Evolutionary conservation across 2,113 vertebrate species (phyloP), one percentile per base, ranked within the genome.

Genomic region (Pandion haliaetus): DNA sequence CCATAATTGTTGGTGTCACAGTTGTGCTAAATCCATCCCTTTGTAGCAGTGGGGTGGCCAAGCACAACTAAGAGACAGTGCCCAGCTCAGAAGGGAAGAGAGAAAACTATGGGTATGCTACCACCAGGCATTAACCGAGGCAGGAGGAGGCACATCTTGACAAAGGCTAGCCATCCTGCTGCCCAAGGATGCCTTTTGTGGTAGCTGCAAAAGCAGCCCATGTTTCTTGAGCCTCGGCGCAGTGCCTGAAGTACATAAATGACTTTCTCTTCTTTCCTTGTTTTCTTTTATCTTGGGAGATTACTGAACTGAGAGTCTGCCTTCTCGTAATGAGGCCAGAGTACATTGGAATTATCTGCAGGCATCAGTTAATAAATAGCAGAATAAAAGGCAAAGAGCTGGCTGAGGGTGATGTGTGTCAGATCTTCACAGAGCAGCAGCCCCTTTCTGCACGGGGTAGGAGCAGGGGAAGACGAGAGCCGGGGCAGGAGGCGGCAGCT

Each of bases 291-390:
- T 92, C 76, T 65, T 44, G 61, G n/a, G 86, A 94, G 80, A 72
- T 90, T 71, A 82, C 69, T 79, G 88, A 93, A 67, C 81, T 59
- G 83, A 78, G 47, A 91, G 57, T 32, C 73, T 94, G 81, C 77
- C 52, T 61, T 49, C 78, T 95, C 8, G 2, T 88, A 91, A 95
- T 79, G 93, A 96, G 86, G 91, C 80, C 65, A 49, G 36, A 79
- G 86, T 57, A 91, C 40, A 40, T 3, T 38, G 86, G 77, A 91
- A 89, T 92, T 87, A 82, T 84, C 92, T 79, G 77, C 0, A 0
- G 77, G 72, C 86, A 91, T 57, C 72, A 49, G 91, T 82, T 95
- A 94, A 95, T 94, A 95, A 93, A 90, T 8, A 59, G 86, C 76
- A 84, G 73, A 78, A 91, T n/a, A 45, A 89, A 61, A 95, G 84